These are phyloP conservation scores for Pygoscelis antarcticus DNA, from an alignment of 2,113 vertebrate species.

Conservation along the genomic window DNA sequence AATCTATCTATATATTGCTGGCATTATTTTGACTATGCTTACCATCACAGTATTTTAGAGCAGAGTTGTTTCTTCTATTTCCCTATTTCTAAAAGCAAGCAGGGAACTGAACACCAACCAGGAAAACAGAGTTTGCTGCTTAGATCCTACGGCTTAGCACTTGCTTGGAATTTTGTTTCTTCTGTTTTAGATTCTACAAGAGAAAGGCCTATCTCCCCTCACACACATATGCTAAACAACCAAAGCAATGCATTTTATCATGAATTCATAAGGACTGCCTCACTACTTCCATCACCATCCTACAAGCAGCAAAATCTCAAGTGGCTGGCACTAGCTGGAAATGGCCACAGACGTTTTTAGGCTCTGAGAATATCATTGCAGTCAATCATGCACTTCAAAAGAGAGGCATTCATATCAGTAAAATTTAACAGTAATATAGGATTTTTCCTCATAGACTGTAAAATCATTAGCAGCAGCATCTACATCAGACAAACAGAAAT, in stretches of 20 bases:
- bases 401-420: neutral
- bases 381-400: neutral
- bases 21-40: neutral
- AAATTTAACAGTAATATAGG: neutral
- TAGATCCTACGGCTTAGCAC: neutral
- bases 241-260: neutral
- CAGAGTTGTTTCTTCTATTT: neutral
- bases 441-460: neutral
- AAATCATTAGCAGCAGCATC: neutral
- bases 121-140: neutral
- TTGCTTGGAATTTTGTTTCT: neutral
- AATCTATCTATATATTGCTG: neutral
- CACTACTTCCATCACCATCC: rapidly evolving
- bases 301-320: neutral
- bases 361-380: neutral
- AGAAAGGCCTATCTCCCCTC: neutral
- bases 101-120: neutral
- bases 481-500: neutral
- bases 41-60: neutral
- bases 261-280: neutral
- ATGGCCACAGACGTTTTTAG: neutral
- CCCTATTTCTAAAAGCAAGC: neutral
- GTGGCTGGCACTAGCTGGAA: neutral
- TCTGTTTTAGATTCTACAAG: neutral
- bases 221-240: neutral